Evolutionary conservation across 2,797 vertebrate species (phyloP).

Genomic region (Antennarius maculatus): DNA sequence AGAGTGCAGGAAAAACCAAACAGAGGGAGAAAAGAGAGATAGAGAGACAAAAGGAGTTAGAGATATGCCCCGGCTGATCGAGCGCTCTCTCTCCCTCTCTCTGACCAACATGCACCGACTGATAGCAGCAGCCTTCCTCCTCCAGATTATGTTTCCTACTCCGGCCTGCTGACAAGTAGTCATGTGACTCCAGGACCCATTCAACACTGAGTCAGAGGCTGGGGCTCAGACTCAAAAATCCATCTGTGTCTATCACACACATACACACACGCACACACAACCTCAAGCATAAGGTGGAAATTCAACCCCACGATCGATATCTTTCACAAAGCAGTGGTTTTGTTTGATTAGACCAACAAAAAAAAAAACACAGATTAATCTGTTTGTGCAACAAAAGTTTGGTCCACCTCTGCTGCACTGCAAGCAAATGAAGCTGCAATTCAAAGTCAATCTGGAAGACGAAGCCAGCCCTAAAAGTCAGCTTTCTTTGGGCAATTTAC

Average conservation of each 20-base stretch:
- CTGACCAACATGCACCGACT: constrained; percentile 56
- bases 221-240: constrained; percentile 34
- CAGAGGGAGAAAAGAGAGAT: constrained; percentile 37
- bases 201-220: constrained; percentile 79
- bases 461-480: constrained; percentile 6
- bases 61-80: constrained; percentile 33
- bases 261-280: constrained; percentile 9
- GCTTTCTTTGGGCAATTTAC: constrained; percentile 12
- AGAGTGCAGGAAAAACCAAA: constrained; percentile 66
- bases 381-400: constrained; percentile 11
- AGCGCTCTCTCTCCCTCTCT: constrained; percentile 18
- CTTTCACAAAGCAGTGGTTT: background rate
- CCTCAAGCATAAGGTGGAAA: constrained; percentile 14
- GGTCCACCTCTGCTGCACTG: constrained; percentile 11
- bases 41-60: constrained; percentile 55
- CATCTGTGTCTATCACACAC: constrained; percentile 4
- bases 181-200: constrained; percentile 82
- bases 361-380: background rate
- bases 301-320: constrained; percentile 23
- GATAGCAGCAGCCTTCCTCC: constrained; percentile 79
- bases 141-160: constrained; percentile 82
- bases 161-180: constrained; percentile 77
- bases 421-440: constrained; percentile 20
- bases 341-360: constrained; percentile 3
- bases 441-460: background rate